Evolutionary conservation across 2,797 vertebrate species (phyloP).

Genomic region (Argyrosomus regius): DNA sequence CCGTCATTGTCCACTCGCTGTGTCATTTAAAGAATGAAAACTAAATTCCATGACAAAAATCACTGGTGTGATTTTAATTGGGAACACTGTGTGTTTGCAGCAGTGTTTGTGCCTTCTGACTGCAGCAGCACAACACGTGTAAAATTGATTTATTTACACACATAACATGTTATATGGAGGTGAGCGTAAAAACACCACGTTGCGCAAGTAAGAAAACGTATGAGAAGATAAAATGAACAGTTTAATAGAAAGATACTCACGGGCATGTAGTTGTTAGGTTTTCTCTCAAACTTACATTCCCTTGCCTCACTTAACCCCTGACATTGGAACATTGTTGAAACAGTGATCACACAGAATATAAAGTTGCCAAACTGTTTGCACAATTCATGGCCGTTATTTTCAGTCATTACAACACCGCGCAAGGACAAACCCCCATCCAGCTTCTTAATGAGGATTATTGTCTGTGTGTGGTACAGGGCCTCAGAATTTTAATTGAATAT

Average conservation of each 20-base stretch:
- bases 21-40: constrained; percentile 77
- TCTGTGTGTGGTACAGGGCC: constrained; percentile 10
- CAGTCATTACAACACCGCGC: constrained; percentile 41
- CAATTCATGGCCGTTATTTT: constrained; percentile 35
- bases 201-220: background rate
- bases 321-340: constrained; percentile 38
- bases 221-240: background rate
- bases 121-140: background rate
- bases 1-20: constrained; percentile 79
- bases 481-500: constrained; percentile 40
- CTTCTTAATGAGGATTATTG: constrained; percentile 43
- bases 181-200: background rate
- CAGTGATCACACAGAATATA: constrained; percentile 34
- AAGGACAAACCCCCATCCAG: constrained; percentile 43
- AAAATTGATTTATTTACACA: constrained; percentile 15
- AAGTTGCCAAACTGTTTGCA: constrained; percentile 22
- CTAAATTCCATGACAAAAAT: constrained; percentile 71
- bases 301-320: constrained; percentile 32
- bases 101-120: constrained; percentile 2
- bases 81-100: constrained; percentile 31
- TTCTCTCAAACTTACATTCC: constrained; percentile 10
- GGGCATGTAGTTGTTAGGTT: background rate
- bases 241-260: background rate
- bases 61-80: constrained; percentile 69
- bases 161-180: background rate